Evolutionary conservation across 2,113 vertebrate species (phyloP).

Genomic region (Reinhardtius hippoglossoides): DNA sequence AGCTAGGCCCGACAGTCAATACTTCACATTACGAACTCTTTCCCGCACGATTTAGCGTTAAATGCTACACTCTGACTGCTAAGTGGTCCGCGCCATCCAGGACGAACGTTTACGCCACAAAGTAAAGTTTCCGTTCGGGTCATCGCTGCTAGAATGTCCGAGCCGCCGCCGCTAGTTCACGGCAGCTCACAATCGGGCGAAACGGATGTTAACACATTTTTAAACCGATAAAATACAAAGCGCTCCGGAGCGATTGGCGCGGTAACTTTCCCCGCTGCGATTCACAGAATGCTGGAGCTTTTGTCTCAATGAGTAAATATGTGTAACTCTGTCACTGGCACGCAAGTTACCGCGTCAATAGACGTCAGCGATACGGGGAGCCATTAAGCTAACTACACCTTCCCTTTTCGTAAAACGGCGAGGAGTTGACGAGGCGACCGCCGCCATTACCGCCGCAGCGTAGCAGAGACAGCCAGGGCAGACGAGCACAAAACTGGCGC

Average conservation of each 20-base stretch:
- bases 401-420: conserved; percentile 78
- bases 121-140: not conserved
- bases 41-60: not conserved
- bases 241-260: not conserved
- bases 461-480: conserved; percentile 29
- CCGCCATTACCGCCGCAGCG: conserved; percentile 77
- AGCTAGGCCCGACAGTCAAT: conserved; percentile 36
- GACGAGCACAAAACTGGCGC: conserved; percentile 25
- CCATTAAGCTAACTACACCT: conserved; percentile 84
- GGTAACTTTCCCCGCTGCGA: conserved; percentile 27
- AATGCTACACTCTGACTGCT: not conserved
- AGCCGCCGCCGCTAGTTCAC: conserved; percentile 39
- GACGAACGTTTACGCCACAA: not conserved
- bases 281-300: conserved; percentile 59
- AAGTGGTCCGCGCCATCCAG: no score
- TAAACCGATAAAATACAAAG: conserved; percentile 47
- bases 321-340: conserved; percentile 83
- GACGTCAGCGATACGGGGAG: conserved; percentile 86
- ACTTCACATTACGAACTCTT: conserved; percentile 15
- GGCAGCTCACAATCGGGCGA: conserved; percentile 40
- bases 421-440: conserved; percentile 71
- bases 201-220: conserved; percentile 51
- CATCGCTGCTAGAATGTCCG: not conserved
- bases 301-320: conserved; percentile 78
- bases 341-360: conserved; percentile 86